Evolutionary conservation across 2,888 invertebrate species (phyloP).

Genomic region (Noctua pronuba): DNA sequence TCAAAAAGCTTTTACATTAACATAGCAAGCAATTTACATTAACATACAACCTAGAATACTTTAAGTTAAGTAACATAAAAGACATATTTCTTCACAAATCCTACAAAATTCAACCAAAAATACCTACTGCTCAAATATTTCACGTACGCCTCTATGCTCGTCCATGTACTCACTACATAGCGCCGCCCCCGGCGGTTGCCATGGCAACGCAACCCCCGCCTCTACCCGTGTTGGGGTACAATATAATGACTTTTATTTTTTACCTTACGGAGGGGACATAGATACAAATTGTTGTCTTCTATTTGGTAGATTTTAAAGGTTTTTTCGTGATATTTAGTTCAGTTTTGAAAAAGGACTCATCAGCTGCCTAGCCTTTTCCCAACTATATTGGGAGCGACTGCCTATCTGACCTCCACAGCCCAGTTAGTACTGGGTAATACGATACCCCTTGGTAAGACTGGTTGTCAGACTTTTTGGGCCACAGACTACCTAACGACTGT

Average conservation of each 20-base stretch:
- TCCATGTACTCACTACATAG: slow-evolving; percentile 55
- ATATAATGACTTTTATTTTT: slow-evolving; percentile 57
- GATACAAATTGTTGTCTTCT: slow-evolving; percentile 40
- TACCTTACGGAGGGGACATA: slow-evolving; percentile 24
- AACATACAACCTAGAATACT: too few species aligned
- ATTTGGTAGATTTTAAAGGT: slow-evolving; percentile 12
- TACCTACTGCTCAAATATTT: slow-evolving; percentile 56
- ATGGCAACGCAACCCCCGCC: slow-evolving; percentile 76
- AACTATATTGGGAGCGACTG: too few species aligned
- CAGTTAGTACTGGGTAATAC: too few species aligned
- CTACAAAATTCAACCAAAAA: slow-evolving; percentile 2
- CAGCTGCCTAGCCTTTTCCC: too few species aligned
- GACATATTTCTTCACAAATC: background rate
- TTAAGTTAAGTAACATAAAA: too few species aligned
- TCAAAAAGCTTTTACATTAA: too few species aligned
- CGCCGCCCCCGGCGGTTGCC: slow-evolving; percentile 79
- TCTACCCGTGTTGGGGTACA: slow-evolving; percentile 50
- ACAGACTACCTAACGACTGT: too few species aligned
- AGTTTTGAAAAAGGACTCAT: background rate
- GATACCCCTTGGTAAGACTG: too few species aligned
- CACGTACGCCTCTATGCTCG: slow-evolving; percentile 51
- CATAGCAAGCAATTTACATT: too few species aligned
- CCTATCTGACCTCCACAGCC: too few species aligned
- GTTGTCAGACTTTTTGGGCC: too few species aligned
- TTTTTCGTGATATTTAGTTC: background rate